Conservation (phyloP, 2,797 vertebrate genomes). For the Hydrophis major region DNA sequence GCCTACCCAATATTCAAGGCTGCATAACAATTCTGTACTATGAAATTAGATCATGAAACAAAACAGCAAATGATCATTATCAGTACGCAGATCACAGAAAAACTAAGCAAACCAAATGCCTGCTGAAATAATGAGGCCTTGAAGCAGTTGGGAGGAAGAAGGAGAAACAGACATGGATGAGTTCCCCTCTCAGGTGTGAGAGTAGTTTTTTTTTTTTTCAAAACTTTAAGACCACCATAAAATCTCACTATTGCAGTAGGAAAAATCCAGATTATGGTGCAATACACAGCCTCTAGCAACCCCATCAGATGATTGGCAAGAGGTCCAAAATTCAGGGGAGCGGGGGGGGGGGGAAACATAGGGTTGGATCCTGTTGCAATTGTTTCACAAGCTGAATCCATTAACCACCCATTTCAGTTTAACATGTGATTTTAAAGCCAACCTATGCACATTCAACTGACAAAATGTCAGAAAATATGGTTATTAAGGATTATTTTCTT, state of each 20-base stretch:
- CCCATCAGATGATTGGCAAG: background rate
- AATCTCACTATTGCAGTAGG: background rate
- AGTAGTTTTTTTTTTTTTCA: background rate
- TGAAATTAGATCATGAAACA: background rate
- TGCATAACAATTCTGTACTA: background rate
- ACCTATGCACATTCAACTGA: background rate
- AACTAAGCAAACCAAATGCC: background rate
- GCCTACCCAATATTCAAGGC: background rate
- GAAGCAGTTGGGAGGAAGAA: background rate
- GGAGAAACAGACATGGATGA: background rate
- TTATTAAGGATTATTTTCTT: background rate
- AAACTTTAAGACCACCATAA: background rate
- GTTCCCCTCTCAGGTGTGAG: background rate
- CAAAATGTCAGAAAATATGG: background rate
- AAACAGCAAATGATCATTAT: background rate
- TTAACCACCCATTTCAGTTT: background rate
- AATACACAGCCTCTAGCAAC: background rate
- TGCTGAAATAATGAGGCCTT: background rate
- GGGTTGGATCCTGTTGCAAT: background rate
- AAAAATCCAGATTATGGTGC: background rate
- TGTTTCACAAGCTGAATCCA: background rate
- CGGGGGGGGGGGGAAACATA: rapidly evolving
- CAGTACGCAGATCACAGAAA: background rate
- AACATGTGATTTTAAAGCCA: background rate
- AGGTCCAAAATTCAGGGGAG: background rate